A percentile compares a stretch with the other conserved stretches of the same genome.
Conservation (phyloP, 2,888 invertebrate genomes). For the Eupeodes latifasciatus region DNA sequence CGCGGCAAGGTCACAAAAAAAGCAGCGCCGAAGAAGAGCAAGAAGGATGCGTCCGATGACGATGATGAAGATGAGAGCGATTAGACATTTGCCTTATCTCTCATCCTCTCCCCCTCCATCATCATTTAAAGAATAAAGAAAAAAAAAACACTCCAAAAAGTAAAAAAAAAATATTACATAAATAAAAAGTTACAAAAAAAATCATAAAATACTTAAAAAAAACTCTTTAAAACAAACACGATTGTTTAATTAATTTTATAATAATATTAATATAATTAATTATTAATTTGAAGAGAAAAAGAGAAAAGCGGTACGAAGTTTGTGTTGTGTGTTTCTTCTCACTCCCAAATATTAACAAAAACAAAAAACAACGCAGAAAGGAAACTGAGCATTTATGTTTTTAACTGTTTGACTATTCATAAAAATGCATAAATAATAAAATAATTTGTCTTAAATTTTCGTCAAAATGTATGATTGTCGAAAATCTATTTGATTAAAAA, state of each 20-base stretch:
- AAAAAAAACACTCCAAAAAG: conserved; percentile 62
- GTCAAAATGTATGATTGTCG: not conserved
- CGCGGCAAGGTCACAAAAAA: conserved; percentile 83
- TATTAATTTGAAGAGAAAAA: conserved; percentile 76
- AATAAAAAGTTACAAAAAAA: conserved; percentile 66
- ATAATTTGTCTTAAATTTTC: conserved; percentile 35
- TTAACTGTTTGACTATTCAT: conserved; percentile 54
- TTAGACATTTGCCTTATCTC: conserved; percentile 82
- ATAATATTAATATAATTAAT: conserved; percentile 74
- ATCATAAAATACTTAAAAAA: conserved; percentile 69
- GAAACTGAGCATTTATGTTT: conserved; percentile 45
- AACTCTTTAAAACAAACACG: conserved; percentile 67
- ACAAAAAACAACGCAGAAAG: conserved; percentile 23
- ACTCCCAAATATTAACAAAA: conserved; percentile 11
- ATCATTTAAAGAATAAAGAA: conserved; percentile 72
- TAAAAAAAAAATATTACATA: conserved; percentile 65
- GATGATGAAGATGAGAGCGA: conserved; percentile 88
- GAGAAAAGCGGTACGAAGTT: conserved; percentile 73
- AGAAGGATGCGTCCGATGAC: conserved; percentile 88
- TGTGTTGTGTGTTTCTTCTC: conserved; percentile 51
- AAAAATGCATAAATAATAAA: conserved; percentile 42
- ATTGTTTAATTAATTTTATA: conserved; percentile 77
- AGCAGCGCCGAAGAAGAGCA: conserved; percentile 85
- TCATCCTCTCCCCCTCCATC: conserved; percentile 25
- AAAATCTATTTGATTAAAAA: not conserved